A percentile compares a stretch with the other conserved stretches of the same genome.
phyloP scores from a whole-genome alignment of 2,888 invertebrate species.

The Morinoia aosen region DNA sequence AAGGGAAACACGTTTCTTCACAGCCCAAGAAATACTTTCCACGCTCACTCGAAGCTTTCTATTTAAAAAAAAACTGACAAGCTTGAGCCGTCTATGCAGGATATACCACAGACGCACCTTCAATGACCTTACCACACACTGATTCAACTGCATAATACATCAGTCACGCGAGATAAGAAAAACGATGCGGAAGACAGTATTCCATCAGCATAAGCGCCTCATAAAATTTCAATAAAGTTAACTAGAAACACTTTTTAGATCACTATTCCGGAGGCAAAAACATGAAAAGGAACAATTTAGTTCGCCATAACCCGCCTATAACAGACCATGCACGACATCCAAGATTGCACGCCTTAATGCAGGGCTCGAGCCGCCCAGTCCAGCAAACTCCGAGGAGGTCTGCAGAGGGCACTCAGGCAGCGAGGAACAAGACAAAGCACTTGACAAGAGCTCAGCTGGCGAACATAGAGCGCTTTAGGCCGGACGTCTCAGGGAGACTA shows the following conservation, averaged over 20 bases:
- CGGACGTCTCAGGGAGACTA: not conserved
- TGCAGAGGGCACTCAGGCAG: not conserved
- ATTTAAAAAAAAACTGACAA: not conserved
- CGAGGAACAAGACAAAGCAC: slow-evolving; percentile 39
- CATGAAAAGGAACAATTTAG: no score
- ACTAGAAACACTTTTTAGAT: no score
- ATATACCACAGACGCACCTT: not conserved
- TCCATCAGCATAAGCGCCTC: not conserved
- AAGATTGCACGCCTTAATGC: not conserved
- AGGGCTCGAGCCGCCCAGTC: not conserved
- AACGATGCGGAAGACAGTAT: not conserved
- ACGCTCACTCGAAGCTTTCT: not conserved
- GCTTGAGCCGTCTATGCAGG: not conserved
- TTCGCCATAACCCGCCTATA: no score
- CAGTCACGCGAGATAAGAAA: not conserved
- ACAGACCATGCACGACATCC: not conserved
- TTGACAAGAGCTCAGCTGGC: slow-evolving; percentile 13
- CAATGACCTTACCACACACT: not conserved
- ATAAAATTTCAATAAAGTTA: not conserved
- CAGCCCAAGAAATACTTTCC: not conserved
- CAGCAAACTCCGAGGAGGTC: not conserved
- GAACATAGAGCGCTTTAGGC: not conserved
- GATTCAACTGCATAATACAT: not conserved
- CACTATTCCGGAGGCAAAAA: no score
- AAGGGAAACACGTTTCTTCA: not conserved